These are phyloP conservation scores for Dexiosoma caninum DNA, from an alignment of 2,888 invertebrate genomes.

Conservation along the genomic window DNA sequence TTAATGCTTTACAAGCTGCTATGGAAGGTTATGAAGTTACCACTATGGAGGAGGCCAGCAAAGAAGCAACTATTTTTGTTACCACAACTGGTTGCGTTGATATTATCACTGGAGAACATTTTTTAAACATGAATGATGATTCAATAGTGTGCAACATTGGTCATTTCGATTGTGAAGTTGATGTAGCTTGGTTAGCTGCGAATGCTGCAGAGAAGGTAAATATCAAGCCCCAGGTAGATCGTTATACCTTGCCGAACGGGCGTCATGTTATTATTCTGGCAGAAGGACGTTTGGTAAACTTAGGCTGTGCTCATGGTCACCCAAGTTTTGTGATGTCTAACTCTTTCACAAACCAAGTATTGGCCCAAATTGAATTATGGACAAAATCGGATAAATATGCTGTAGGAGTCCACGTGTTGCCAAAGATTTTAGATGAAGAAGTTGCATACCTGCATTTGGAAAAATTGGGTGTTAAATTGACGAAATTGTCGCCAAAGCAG, in stretches of 20 bases:
- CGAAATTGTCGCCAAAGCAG: conserved; percentile 91
- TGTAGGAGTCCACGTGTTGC: conserved; percentile 94
- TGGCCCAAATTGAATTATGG: conserved; percentile 99
- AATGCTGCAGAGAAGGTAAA: conserved; percentile 92
- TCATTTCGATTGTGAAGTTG: conserved; percentile 99
- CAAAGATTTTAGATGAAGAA: conserved; percentile 97
- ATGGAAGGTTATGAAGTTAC: conserved; percentile 99
- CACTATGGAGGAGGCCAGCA: conserved; percentile 96
- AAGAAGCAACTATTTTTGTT: conserved; percentile 95
- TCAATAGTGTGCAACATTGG: conserved; percentile 99
- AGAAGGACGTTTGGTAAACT: conserved; percentile 96
- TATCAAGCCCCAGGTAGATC: conserved; percentile 98
- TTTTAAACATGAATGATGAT: conserved; percentile 95
- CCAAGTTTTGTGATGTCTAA: conserved; percentile 99
- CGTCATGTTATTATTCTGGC: conserved; percentile 96
- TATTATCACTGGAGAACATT: conserved; percentile 92
- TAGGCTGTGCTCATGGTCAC: conserved; percentile 99
- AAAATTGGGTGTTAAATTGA: conserved; percentile 97
- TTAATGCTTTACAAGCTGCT: conserved; percentile 97
- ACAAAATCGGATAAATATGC: conserved; percentile 90
- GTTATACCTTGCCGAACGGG: conserved; percentile 92
- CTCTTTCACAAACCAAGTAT: conserved; percentile 99
- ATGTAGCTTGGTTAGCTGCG: conserved; percentile 95
- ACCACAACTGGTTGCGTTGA: conserved; percentile 98
- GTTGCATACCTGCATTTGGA: conserved; percentile 97